Evolutionary conservation across 2,113 vertebrate species (phyloP), one percentile per base, ranked within the genome.

Genomic region (Neofelis nebulosa): DNA sequence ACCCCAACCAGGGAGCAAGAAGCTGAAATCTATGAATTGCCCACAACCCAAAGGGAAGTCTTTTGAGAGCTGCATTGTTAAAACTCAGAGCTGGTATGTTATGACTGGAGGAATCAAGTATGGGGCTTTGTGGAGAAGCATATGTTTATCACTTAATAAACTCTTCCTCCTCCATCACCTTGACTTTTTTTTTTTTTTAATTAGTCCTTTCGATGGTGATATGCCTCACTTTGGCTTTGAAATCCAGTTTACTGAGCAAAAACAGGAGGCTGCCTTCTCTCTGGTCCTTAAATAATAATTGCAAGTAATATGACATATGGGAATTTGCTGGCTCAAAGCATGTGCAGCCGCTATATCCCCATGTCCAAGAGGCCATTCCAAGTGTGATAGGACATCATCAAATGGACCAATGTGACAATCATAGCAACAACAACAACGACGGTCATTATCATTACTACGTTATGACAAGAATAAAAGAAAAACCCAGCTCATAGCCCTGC

Each of bases 11-110:
- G 85, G 36, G 86, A 98, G 83, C 89, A 97, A 61, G 81, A 91
- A 85, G n/a, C 38, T 97, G 86, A 78, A 91, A 96, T 96, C 79
- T 97, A 82, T 91, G 96, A 96, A 85, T 48, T 93, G 93, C 97
- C 65, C 82, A 95, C 29, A 74, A 92, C 52, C 86, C n/a, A 86
- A 6, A 87, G 2, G 2, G 76, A 95, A 97, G 96, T 91, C 18
- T 55, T 87, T 50, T 29, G 95, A 89, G 88, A 97, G 48, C 41
- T 38, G 36, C 48, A 29, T 92, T 90, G 76, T 57, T 97, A 96
- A 97, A 45, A 66, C 79, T 81, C 79, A 55, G 21, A 38, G 85
- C 5, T 52, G 13, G 29, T 5, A 65, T 74, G 38, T 84, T 84
- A 69, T 55, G 25, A 57, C 93, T 48, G 5, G 10, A 69, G 82